Evolutionary conservation across 2,113 vertebrate genomes (phyloP), one percentile per base, ranked within the genome.

Genomic region (Arenaria interpres): DNA sequence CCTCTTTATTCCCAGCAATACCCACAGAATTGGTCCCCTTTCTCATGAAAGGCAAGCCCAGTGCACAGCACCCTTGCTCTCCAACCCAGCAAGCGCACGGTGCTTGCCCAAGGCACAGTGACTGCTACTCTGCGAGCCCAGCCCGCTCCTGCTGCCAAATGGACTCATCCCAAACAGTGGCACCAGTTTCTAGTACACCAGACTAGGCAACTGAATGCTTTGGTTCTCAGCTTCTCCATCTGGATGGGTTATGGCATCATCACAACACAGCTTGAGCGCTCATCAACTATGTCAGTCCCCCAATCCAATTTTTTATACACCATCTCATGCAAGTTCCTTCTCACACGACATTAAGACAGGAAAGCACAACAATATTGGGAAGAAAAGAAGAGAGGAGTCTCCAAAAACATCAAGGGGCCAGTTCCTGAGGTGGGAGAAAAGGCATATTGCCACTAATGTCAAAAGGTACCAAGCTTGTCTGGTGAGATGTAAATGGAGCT

Each of bases 301-400:
- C 64, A 79, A 32, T 7, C 72, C 68, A 41, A 33, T 54, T 15
- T 41, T 84, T 85, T 72, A 41, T 10, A 57, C 0, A 2, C 32
- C 27, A 85, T 7, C 24, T n/a, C 9, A 67, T 10, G 37, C 35
- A 90, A 60, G 45, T 12, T 85, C 51, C 17, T 92, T 78, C 76
- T 78, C 43, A 84, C 12, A 27, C 0, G 0, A 6, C 43, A 33
- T 1, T 22, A 78, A 74, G 33, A 64, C 5, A 12, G 25, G 22
- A 59, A 79, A 93, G 51, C 50, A 59, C 24, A 67, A 46, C 10
- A 89, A 8, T 7, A 28, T 1, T 41, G 30, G 27, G 30, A 91
- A 68, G 35, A 78, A 93, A 62, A 17, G 33, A 59, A 60, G 9
- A 88, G 19, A 1, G 4, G 2, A 64, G n/a, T 50, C 28, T 78